These are phyloP conservation scores for Sturnira hondurensis DNA, from an alignment of 2,113 vertebrate species.

Conservation along the genomic window DNA sequence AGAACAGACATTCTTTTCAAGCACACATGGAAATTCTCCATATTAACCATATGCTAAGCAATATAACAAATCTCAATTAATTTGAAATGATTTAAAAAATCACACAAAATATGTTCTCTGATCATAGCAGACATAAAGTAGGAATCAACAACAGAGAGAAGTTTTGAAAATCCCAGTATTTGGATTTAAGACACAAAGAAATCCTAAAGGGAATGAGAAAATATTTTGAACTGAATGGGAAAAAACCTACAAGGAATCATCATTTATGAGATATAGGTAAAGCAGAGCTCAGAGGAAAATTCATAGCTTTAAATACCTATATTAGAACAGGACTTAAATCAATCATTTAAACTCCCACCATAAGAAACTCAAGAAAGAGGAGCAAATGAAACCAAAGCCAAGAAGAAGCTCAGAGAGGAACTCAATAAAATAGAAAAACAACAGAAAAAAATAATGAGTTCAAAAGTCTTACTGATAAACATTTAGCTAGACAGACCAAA, in stretches of 20 bases:
- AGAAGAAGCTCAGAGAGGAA: neutral
- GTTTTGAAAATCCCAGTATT: neutral
- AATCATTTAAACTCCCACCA: neutral
- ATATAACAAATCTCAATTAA: neutral
- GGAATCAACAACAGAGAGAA: neutral
- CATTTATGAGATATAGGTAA: neutral
- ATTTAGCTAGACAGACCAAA: neutral
- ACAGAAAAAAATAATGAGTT: neutral
- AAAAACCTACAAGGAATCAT: neutral
- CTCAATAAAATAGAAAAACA: conserved; percentile 9
- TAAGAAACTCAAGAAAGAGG: neutral
- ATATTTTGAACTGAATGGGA: neutral
- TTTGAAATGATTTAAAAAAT: neutral
- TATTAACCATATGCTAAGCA: neutral
- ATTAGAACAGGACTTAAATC: neutral
- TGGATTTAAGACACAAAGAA: conserved; percentile 28
- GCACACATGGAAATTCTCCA: neutral
- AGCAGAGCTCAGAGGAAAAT: neutral
- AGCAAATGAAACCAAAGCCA: conserved; percentile 13
- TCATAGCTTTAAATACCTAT: neutral
- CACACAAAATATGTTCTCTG: neutral
- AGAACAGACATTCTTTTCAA: neutral
- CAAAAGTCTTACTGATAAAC: neutral
- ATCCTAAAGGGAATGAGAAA: neutral
- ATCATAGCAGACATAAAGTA: conserved; percentile 3